A percentile compares a stretch with the other conserved stretches of the same genome.
Conservation (phyloP, 1,140 invertebrate species). For the Leptoteleia sp. region DNA sequence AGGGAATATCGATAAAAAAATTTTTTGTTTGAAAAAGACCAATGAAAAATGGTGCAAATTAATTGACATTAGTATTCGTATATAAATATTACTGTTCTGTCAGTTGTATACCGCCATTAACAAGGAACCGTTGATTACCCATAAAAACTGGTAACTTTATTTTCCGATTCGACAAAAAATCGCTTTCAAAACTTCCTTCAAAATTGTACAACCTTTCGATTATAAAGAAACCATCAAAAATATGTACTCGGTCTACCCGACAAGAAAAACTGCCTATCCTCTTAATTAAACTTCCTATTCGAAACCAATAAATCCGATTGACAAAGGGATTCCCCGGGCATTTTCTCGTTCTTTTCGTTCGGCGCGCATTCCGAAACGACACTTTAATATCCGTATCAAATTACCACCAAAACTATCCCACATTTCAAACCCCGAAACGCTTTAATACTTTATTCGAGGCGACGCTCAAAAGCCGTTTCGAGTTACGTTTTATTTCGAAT, state of each 20-base stretch:
- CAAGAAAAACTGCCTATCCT: conserved; percentile 6
- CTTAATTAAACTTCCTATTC: conserved; percentile 39
- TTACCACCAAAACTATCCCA: conserved; percentile 54
- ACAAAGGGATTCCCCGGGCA: conserved; percentile 35
- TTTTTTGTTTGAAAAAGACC: too few species aligned
- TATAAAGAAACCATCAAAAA: too few species aligned
- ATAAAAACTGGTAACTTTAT: too few species aligned
- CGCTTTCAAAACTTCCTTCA: too few species aligned
- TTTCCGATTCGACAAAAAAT: too few species aligned
- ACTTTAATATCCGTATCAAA: conserved; percentile 59
- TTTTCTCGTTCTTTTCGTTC: conserved; percentile 24
- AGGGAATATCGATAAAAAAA: too few species aligned
- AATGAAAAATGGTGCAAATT: too few species aligned
- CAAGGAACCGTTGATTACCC: background rate
- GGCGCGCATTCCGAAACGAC: conserved; percentile 37
- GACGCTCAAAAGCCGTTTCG: conserved; percentile 45
- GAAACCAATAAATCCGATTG: conserved; percentile 42
- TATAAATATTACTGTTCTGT: too few species aligned
- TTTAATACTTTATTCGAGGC: conserved; percentile 45
- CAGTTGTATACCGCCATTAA: too few species aligned
- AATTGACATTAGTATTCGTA: too few species aligned
- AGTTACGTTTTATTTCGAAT: conserved; percentile 55
- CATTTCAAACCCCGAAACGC: conserved; percentile 43
- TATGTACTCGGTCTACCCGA: too few species aligned
- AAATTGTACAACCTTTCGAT: too few species aligned